A percentile compares a stretch with the other conserved stretches of the same genome.
These are phyloP conservation scores for Chrysotoxum bicinctum DNA, from an alignment of 2,888 invertebrate species.

Conservation along the genomic window DNA sequence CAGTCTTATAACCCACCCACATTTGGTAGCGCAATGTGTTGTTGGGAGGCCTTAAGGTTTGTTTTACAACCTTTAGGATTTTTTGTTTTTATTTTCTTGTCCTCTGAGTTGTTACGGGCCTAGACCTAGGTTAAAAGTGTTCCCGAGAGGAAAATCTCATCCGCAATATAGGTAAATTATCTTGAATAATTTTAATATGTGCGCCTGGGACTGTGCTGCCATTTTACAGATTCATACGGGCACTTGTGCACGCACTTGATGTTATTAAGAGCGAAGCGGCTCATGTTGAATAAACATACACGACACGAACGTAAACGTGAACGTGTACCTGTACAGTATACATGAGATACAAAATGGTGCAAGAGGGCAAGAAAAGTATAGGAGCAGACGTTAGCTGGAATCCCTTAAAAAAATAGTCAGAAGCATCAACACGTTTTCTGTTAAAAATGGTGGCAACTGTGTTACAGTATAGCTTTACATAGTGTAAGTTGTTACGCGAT, in stretches of 20 bases:
- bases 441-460: conserved; percentile 59
- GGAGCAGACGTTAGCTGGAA: conserved; percentile 12
- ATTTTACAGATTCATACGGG: conserved; percentile 67
- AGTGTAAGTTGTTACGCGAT: conserved; percentile 32
- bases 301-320: conserved; percentile 15
- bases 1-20: conserved; percentile 52
- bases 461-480: conserved; percentile 1
- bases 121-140: conserved; percentile 45
- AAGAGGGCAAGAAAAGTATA: conserved; percentile 2
- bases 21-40: conserved; percentile 17
- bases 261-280: conserved; percentile 70
- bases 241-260: conserved; percentile 73
- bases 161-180: conserved; percentile 70
- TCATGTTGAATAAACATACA: conserved; percentile 65
- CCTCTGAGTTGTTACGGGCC: conserved; percentile 6
- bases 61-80: conserved; percentile 28
- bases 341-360: conserved; percentile 16
- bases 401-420: conserved; percentile 39
- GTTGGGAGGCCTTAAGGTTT: conserved; percentile 61
- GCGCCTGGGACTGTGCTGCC: conserved; percentile 43
- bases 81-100: conserved; percentile 18
- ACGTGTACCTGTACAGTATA: not conserved
- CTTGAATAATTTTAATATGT: conserved; percentile 53
- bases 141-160: conserved; percentile 69
- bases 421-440: conserved; percentile 65